Evolutionary conservation across 2,113 vertebrate genomes (phyloP), one percentile per base, ranked within the genome.

Genomic region (Cavia aperea): DNA sequence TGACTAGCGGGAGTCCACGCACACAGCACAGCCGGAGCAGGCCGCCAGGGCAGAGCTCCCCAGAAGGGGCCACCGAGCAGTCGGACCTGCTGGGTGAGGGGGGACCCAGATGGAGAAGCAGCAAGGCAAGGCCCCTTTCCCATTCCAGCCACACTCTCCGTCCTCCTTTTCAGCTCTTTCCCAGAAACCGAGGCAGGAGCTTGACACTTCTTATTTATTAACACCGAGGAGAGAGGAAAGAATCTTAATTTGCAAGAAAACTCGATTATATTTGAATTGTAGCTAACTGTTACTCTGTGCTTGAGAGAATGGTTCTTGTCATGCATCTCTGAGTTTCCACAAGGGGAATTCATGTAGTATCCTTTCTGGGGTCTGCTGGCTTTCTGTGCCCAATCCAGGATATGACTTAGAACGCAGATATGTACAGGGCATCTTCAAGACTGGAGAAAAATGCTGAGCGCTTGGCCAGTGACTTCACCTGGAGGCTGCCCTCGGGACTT

Each of bases 1-100:
- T 86, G 85, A 88, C 43, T 58, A 81, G 84, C 73, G 75, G 65
- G 90, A 96, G 95, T 78, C 91, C 46, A 84, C 66, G 83, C 81
- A 86, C 68, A 46, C 77, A 89, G 88, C 31, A 36, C 39, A 39
- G 39, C 33, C 81, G 19, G 85, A 77, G 31, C 78, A 94, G 91
- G 56, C 88, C 72, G 3, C 33, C 54, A 88, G 75, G 81, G 95
- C 0, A 84, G 86, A 66, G 88, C 85, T 85, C 81, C 89, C 92
- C 92, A 77, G 93, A 93, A 91, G 90, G 36, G 19, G 23, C 54
- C 39, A 31, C 18, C 7, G 39, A 46, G 4, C n/a, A 24, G n/a
- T 13, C 11, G 36, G 33, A 15, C 65, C 43, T 33, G 16, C 81
- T 16, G 51, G 49, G 73, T 58, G n/a, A 73, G 88, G 79, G 94